phyloP scores from a whole-genome alignment of 2,888 invertebrate genomes.

The Nemoura dubitans region DNA sequence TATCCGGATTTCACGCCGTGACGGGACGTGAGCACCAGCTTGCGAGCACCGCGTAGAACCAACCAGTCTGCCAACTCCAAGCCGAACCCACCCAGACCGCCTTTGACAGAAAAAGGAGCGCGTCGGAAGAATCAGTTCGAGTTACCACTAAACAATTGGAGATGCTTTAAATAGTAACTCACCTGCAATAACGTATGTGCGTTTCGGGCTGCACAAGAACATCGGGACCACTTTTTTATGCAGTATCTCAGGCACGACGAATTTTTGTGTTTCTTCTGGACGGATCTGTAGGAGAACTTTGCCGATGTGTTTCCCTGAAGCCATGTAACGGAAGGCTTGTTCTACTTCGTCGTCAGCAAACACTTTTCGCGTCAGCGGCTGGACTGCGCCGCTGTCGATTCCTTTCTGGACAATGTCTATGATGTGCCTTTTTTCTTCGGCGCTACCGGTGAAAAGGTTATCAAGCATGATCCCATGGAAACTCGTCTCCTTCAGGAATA shows the following conservation, averaged over 20 bases:
- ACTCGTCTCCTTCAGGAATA: constrained; percentile 66
- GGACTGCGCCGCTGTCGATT: constrained; percentile 70
- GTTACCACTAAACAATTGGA: too few species aligned
- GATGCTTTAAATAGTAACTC: constrained; percentile 45
- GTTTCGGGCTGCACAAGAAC: constrained; percentile 63
- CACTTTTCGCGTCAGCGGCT: constrained; percentile 69
- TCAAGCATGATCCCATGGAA: constrained; percentile 70
- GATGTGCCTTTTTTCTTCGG: constrained; percentile 61
- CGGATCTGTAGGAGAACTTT: constrained; percentile 69
- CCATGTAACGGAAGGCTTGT: constrained; percentile 70
- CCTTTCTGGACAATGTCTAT: constrained; percentile 68
- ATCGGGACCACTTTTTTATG: constrained; percentile 61
- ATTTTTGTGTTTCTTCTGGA: constrained; percentile 59
- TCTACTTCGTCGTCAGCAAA: constrained; percentile 70
- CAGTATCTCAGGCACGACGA: constrained; percentile 45
- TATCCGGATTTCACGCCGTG: constrained; percentile 67
- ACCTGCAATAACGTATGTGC: constrained; percentile 67
- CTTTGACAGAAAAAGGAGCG: too few species aligned
- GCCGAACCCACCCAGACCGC: constrained; percentile 93
- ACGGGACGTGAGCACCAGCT: constrained; percentile 66
- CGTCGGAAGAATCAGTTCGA: too few species aligned
- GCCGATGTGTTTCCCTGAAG: constrained; percentile 76
- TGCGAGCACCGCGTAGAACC: constrained; percentile 75
- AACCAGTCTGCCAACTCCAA: constrained; percentile 89
- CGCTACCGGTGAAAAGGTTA: constrained; percentile 63